Conservation (phyloP, 2,888 invertebrate species). For the Ophion obscuratus region DNA sequence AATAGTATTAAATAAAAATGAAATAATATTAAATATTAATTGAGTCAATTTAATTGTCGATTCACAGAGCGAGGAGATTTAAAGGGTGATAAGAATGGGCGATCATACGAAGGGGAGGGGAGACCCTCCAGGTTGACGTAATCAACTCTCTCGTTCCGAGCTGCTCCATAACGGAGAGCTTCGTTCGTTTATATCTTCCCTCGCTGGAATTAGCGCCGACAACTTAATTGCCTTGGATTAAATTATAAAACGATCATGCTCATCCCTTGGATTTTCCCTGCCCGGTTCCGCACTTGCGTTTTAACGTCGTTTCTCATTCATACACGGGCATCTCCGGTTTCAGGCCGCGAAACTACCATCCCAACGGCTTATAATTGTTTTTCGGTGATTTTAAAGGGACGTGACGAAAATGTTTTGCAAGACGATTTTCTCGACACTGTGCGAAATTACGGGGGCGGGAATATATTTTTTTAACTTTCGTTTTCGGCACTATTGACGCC, state of each 20-base stretch:
- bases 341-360: neutral
- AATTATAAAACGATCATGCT: conserved; percentile 73
- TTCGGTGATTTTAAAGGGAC: neutral
- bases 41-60: too few relatives aligned
- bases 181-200: conserved; percentile 63
- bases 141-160: conserved; percentile 22
- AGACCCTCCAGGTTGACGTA: neutral
- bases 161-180: conserved; percentile 24
- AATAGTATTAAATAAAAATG: too few relatives aligned
- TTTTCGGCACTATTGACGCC: too few relatives aligned
- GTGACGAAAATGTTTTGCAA: neutral
- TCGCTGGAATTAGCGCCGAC: conserved; percentile 68
- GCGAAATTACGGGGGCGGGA: too few relatives aligned
- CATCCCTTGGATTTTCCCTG: conserved; percentile 55
- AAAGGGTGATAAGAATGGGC: neutral
- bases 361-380: too few relatives aligned
- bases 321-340: neutral
- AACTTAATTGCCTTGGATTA: conserved; percentile 69
- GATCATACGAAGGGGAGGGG: neutral
- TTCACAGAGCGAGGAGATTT: too few relatives aligned
- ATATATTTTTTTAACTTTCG: too few relatives aligned
- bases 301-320: conserved; percentile 32
- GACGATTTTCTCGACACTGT: too few relatives aligned
- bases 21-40: too few relatives aligned
- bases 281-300: conserved; percentile 40